These are phyloP conservation scores for Macaria notata DNA, from an alignment of 2,888 invertebrate genomes.

Conservation along the genomic window DNA sequence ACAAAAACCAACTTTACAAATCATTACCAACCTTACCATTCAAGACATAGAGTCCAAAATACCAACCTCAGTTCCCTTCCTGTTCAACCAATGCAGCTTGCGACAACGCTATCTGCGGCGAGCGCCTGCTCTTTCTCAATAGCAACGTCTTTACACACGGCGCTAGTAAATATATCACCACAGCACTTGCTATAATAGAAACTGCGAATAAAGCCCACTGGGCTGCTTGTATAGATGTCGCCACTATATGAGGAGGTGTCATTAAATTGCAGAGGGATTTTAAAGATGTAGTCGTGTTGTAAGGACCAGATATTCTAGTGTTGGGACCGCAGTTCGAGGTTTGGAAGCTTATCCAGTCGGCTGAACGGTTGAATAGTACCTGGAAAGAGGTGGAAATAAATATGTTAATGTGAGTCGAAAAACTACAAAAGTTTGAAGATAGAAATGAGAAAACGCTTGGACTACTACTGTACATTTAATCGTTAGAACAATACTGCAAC, in stretches of 20 bases:
- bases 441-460: too few species aligned
- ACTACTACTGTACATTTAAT: too few species aligned
- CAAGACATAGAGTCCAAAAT: too few species aligned
- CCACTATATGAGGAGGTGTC: constrained; percentile 45
- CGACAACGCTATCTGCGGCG: constrained; percentile 64
- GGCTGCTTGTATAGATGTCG: constrained; percentile 62
- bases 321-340: constrained; percentile 68
- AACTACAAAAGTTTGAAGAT: too few species aligned
- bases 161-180: constrained; percentile 61
- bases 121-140: constrained; percentile 45
- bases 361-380: constrained; percentile 75
- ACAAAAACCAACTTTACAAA: too few species aligned
- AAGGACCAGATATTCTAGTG: constrained; percentile 64
- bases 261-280: constrained; percentile 30
- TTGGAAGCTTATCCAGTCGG: constrained; percentile 71
- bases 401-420: neutral
- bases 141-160: constrained; percentile 61
- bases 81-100: constrained; percentile 63
- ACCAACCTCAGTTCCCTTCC: constrained; percentile 2
- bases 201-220: constrained; percentile 66
- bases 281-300: constrained; percentile 52
- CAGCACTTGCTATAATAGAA: constrained; percentile 59
- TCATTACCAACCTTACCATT: too few species aligned
- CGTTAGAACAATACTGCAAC: too few species aligned
- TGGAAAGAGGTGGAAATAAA: constrained; percentile 38